Conservation (phyloP, 2,888 invertebrate genomes). For the Drosophila nigricruria region DNA sequence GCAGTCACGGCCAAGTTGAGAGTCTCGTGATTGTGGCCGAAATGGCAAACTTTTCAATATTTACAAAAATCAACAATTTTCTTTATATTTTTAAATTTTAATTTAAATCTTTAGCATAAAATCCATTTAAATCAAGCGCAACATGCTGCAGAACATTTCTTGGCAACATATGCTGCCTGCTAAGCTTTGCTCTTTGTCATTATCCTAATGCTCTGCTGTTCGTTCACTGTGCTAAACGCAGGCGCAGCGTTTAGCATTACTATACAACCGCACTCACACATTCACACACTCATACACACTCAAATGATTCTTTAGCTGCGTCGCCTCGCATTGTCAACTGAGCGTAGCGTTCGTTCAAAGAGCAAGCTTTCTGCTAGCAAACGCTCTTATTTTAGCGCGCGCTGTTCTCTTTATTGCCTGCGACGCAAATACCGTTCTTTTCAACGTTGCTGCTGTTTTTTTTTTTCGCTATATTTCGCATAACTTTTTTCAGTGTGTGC, state of each 20-base stretch:
- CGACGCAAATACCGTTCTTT: slow-evolving; percentile 80
- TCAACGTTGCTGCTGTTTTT: slow-evolving; percentile 26
- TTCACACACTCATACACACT: slow-evolving; percentile 8
- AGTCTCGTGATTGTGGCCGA: slow-evolving; percentile 24
- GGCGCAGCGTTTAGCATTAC: slow-evolving; percentile 39
- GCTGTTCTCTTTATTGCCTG: slow-evolving; percentile 54
- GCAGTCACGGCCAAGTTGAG: slow-evolving; percentile 29
- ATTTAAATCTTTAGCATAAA: not conserved
- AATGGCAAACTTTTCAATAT: not conserved
- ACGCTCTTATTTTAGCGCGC: slow-evolving; percentile 28
- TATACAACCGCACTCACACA: slow-evolving; percentile 1
- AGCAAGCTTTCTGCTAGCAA: slow-evolving; percentile 18
- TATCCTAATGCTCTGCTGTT: slow-evolving; percentile 25
- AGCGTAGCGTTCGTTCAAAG: slow-evolving; percentile 40
- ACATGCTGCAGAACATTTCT: not conserved
- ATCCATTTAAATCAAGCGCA: not conserved
- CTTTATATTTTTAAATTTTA: not conserved
- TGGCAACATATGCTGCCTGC: not conserved
- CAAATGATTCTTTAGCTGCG: slow-evolving; percentile 36
- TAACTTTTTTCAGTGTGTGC: slow-evolving; percentile 66
- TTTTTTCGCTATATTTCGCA: slow-evolving; percentile 65
- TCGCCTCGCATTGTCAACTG: slow-evolving; percentile 33
- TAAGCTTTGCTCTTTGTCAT: slow-evolving; percentile 8
- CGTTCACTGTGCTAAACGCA: slow-evolving; percentile 31
- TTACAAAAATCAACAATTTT: not conserved